A percentile compares a stretch with the other conserved stretches of the same genome.
These are phyloP conservation scores for Callipepla squamata DNA, from an alignment of 2,113 vertebrate genomes.

Conservation along the genomic window DNA sequence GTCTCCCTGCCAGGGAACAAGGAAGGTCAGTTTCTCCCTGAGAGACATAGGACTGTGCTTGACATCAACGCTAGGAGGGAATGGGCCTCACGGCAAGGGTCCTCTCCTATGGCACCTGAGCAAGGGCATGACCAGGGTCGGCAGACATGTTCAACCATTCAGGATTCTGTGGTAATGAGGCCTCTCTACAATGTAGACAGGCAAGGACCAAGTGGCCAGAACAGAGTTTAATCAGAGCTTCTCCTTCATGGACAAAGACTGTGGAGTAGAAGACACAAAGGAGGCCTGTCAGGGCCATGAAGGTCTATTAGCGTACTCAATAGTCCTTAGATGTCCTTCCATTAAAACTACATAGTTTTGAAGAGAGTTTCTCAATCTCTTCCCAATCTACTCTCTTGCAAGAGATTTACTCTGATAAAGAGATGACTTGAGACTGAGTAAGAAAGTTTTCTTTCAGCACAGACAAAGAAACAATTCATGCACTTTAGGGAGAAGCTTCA, in stretches of 20 bases:
- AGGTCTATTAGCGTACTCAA: neutral
- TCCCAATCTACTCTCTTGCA: neutral
- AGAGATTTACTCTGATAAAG: neutral
- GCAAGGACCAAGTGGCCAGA: neutral
- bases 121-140: neutral
- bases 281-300: neutral
- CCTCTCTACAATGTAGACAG: neutral
- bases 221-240: neutral
- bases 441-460: constrained; percentile 54
- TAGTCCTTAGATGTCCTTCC: neutral
- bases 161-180: no score
- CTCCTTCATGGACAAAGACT: neutral
- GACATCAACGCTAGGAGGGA: neutral
- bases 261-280: fast-evolving
- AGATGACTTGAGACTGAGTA: neutral
- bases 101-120: neutral
- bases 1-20: neutral
- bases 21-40: neutral
- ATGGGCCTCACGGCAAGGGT: neutral
- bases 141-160: neutral
- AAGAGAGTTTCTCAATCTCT: neutral
- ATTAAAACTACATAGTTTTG: neutral
- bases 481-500: constrained; percentile 64
- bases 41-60: neutral
- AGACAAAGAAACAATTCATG: constrained; percentile 65